phyloP scores from a whole-genome alignment of 2,888 invertebrate genomes.

The Lysandra bellargus region DNA sequence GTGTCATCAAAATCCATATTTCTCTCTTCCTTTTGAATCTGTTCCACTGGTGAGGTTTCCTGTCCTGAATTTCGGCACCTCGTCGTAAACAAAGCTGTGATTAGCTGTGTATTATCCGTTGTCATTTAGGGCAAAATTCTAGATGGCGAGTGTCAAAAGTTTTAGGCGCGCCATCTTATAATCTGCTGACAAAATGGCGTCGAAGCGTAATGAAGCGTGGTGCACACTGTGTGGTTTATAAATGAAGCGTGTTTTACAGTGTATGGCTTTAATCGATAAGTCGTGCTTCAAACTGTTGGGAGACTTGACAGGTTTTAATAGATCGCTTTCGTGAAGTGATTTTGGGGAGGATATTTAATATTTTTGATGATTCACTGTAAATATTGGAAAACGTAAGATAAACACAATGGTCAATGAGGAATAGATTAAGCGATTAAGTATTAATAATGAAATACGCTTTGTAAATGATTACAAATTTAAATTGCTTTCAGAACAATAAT shows the following conservation, averaged over 20 bases:
- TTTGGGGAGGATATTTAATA: background rate
- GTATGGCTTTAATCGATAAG: background rate
- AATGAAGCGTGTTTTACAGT: background rate
- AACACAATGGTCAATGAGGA: too few relatives aligned
- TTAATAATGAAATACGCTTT: too few relatives aligned
- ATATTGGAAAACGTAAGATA: background rate
- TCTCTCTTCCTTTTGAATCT: too few relatives aligned
- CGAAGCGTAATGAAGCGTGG: conserved; percentile 15
- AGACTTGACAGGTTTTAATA: background rate
- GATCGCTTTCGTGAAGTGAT: background rate
- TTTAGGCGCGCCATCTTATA: conserved; percentile 19
- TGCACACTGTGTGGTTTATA: background rate
- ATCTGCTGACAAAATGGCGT: conserved; percentile 1
- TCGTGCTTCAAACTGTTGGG: background rate
- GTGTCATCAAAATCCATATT: background rate
- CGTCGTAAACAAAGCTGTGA: background rate
- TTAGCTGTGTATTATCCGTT: conserved; percentile 7
- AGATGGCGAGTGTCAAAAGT: conserved; percentile 22
- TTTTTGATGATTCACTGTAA: background rate
- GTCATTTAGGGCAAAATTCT: conserved; percentile 1
- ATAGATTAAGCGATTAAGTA: too few relatives aligned
- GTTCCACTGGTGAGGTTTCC: too few relatives aligned
- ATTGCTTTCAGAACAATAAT: too few relatives aligned
- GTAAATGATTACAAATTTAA: too few relatives aligned
- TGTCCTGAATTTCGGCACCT: background rate